Evolutionary conservation across 2,113 vertebrate species (phyloP).

Genomic region (Podocnemis expansa): DNA sequence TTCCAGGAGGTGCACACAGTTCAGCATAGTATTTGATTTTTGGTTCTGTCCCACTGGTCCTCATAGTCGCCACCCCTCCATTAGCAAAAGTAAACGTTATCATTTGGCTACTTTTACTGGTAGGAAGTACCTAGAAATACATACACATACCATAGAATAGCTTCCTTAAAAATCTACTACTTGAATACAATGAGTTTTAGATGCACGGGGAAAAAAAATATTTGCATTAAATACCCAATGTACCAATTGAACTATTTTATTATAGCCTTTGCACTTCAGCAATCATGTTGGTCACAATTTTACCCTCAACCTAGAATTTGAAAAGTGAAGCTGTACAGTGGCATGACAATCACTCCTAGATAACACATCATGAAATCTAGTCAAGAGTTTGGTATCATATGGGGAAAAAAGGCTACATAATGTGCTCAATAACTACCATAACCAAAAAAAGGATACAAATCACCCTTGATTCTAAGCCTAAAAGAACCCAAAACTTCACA

Average conservation of each 20-base stretch:
- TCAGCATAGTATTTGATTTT: slow-evolving; percentile 99
- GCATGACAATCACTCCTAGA: not conserved
- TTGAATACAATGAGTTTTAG: not conserved
- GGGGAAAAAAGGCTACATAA: not conserved
- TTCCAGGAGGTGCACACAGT: slow-evolving; percentile 92
- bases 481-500: not conserved
- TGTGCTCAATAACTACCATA: not conserved
- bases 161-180: not conserved
- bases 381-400: not conserved
- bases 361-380: not conserved
- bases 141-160: not conserved
- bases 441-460: not conserved
- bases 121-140: slow-evolving; percentile 88
- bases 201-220: not conserved
- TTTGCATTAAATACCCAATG: not conserved
- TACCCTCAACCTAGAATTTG: not conserved
- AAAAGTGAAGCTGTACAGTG: not conserved
- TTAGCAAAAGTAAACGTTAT: slow-evolving; percentile 96
- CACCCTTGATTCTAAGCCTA: not conserved
- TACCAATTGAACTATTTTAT: not conserved
- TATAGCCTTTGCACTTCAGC: not conserved
- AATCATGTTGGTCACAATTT: not conserved
- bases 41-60: slow-evolving; percentile 96
- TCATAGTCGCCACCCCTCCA: slow-evolving; percentile 94
- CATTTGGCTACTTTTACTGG: slow-evolving; percentile 96